These are phyloP conservation scores for Diploptera punctata DNA, from an alignment of 2,888 invertebrate species.

Conservation along the genomic window DNA sequence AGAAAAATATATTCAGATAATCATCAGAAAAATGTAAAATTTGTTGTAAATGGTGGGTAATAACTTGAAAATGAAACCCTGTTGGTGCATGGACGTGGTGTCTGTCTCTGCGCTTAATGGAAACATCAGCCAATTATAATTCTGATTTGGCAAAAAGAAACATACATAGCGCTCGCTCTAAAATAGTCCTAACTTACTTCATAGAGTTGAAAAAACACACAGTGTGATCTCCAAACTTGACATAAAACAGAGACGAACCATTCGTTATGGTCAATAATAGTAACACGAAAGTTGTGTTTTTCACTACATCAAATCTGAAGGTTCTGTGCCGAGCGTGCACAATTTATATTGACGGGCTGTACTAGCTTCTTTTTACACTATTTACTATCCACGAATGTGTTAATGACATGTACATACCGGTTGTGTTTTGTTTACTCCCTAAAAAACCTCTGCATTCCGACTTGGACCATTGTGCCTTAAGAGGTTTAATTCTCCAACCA, in stretches of 20 bases:
- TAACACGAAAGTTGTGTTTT: background rate
- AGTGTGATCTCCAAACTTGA: background rate
- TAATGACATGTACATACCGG: background rate
- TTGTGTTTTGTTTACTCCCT: background rate
- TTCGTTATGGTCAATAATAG: background rate
- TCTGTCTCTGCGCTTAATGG: background rate
- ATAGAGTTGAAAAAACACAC: background rate
- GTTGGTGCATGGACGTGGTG: too few species aligned
- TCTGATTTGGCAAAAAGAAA: too few species aligned
- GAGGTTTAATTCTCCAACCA: too few species aligned
- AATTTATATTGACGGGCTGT: constrained; percentile 4
- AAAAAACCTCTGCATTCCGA: too few species aligned
- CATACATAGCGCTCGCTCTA: too few species aligned
- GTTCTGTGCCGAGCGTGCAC: background rate
- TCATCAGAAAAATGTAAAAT: too few species aligned
- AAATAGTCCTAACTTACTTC: background rate
- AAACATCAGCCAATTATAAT: background rate
- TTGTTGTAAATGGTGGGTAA: too few species aligned
- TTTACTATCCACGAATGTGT: background rate
- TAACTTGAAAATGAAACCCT: too few species aligned
- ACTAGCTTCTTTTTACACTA: background rate
- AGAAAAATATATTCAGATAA: too few species aligned
- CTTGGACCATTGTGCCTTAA: too few species aligned
- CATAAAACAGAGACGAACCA: background rate
- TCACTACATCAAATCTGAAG: background rate